Evolutionary conservation across 2,113 vertebrate genomes (phyloP).

Genomic region (Calyptommatus sinebrachiatus): DNA sequence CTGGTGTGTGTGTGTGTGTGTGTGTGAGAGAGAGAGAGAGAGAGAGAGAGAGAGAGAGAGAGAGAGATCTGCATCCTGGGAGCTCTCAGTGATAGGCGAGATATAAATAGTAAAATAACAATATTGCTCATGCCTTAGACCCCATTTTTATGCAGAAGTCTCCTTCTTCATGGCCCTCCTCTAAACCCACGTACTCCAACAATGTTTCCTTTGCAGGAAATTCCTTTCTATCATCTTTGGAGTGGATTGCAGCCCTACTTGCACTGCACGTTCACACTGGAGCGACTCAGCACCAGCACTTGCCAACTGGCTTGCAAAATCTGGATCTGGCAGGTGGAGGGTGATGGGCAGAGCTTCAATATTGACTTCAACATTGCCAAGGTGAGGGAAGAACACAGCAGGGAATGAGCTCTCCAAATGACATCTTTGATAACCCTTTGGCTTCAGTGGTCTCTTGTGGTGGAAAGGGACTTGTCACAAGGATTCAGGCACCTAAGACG

Average conservation of each 20-base stretch:
- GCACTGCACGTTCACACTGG: conserved; percentile 96
- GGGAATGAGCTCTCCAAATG: neutral
- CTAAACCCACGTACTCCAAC: neutral
- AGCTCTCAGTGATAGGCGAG: too few relatives aligned
- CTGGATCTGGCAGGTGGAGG: conserved; percentile 98
- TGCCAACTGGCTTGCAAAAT: conserved; percentile 95
- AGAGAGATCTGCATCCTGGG: too few relatives aligned
- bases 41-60: too few relatives aligned
- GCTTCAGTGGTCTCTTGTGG: neutral
- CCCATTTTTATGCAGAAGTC: neutral
- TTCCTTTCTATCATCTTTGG: conserved; percentile 98
- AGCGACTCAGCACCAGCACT: conserved; percentile 90
- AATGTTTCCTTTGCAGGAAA: conserved; percentile 77
- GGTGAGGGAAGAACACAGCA: conserved; percentile 69
- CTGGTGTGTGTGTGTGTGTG: too few relatives aligned
- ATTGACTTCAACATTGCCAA: conserved; percentile 95
- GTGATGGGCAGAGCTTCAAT: conserved; percentile 93
- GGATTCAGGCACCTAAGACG: neutral
- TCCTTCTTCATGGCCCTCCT: neutral
- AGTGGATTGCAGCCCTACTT: conserved; percentile 88
- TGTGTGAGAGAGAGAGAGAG: too few relatives aligned
- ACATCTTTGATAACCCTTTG: neutral
- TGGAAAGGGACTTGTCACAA: neutral
- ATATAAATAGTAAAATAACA: too few relatives aligned
- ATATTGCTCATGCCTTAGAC: neutral